Evolutionary conservation across 2,888 invertebrate species (phyloP).

Genomic region (Meghimatium bilineatum): DNA sequence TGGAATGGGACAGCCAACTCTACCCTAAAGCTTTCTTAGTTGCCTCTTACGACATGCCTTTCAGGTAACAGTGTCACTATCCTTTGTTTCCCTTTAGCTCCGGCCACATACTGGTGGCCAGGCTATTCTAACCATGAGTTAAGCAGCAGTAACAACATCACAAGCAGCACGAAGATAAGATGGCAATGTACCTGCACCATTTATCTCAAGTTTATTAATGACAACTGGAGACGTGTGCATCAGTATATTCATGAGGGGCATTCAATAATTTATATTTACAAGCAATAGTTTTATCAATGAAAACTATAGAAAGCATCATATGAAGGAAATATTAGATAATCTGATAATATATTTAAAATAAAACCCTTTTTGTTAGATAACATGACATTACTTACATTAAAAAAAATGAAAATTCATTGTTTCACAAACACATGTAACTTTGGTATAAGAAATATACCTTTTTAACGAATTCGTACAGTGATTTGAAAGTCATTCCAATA

Average conservation of each 20-base stretch:
- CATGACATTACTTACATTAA: background rate
- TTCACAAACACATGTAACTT: too few species aligned
- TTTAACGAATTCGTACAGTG: too few species aligned
- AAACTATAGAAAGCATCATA: conserved; percentile 21
- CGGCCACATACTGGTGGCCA: too few species aligned
- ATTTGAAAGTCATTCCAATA: too few species aligned
- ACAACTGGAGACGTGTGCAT: background rate
- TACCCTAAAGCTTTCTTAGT: too few species aligned
- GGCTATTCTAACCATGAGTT: too few species aligned
- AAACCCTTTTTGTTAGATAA: background rate
- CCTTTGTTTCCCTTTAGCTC: too few species aligned
- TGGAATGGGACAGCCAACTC: too few species aligned
- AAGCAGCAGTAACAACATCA: background rate
- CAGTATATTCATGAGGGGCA: background rate
- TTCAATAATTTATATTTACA: conserved; percentile 46
- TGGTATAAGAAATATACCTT: too few species aligned
- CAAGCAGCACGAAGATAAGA: background rate
- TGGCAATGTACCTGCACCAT: background rate
- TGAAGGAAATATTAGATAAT: background rate
- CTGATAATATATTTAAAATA: conserved; percentile 3
- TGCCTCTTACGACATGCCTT: too few species aligned
- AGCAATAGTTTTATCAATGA: background rate
- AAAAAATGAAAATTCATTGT: too few species aligned
- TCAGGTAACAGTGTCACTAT: too few species aligned
- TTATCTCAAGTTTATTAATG: background rate